Base-by-base conservation (phyloP, 2,113 vertebrate species). In the Oreochromis tanganicae region DNA sequence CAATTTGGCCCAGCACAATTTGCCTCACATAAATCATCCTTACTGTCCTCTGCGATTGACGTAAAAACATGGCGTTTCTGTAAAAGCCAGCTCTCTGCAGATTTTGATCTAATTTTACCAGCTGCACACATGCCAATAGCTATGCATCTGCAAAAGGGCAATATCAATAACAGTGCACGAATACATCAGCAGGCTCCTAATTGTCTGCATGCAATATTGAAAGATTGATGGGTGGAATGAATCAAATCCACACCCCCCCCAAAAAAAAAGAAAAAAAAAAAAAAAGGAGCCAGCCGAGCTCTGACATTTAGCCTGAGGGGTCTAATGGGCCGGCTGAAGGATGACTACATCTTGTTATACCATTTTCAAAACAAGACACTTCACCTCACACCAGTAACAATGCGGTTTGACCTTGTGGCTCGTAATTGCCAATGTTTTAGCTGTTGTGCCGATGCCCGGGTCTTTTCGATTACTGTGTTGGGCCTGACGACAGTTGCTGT, bases 401-500 rank as follows among this genome's bases (percentile, higher is more conserved):
- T 85, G 80, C 3, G 61, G 83, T 90, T 92, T 92, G 92, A 95
- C 94, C 94, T 94, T 93, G 91, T 90, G 92, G 78, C 87, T 92
- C 9, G 84, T 90, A 91, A 94, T 91, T 91, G 92, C 82, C 61
- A 81, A 43, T 85, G 92, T 89, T 93, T 94, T 86, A 87, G 85
- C 27, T n/a, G 79, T 32, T 66, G 71, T 82, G 85, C 54, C 11
- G 78, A 61, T 50, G 75, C 82, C 54, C 68, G 41, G 87, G 82
- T 93, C 82, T 90, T 80, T 88, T 75, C 71, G 81, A 93, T 92
- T 84, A 89, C 80, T 34, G 50, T 71, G 85, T 82, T 78, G 84
- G 91, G 89, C 88, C 89, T 57, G 89, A 87, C 59, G 61, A 68
- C 63, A 32, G 91, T 86, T 57, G 68, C 85, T 87, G 83, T 43